Percentiles rank a stretch among this genome's conserved stretches.
These are phyloP conservation scores for Drosophila murphyi DNA, from an alignment of 1,140 invertebrate species.

Conservation along the genomic window DNA sequence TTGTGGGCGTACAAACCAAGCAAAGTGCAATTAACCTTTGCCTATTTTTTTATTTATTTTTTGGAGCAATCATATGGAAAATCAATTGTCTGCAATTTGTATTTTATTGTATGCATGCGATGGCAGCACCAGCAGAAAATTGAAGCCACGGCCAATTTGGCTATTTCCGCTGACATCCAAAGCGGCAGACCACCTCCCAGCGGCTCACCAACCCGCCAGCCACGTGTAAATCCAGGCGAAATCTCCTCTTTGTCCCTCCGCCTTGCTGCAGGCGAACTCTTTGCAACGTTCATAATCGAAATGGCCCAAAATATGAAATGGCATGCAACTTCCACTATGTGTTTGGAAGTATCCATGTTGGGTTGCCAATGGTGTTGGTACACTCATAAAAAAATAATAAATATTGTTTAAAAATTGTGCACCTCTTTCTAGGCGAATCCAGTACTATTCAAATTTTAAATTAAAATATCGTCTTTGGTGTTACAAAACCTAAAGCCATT, in stretches of 20 bases:
- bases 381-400: neutral
- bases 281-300: constrained; percentile 3
- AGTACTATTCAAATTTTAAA: too few species aligned
- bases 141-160: constrained; percentile 82
- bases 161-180: constrained; percentile 73
- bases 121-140: constrained; percentile 48
- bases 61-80: constrained; percentile 71
- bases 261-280: constrained; percentile 11
- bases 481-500: neutral
- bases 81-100: constrained; percentile 84
- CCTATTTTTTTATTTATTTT: constrained; percentile 51
- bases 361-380: neutral
- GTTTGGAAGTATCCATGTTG: constrained; percentile 11
- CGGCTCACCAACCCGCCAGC: neutral
- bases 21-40: constrained; percentile 67
- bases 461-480: too few species aligned
- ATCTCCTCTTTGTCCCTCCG: neutral
- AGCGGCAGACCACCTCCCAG: constrained; percentile 25
- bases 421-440: too few species aligned
- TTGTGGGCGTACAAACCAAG: constrained; percentile 6
- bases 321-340: constrained; percentile 19
- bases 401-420: neutral
- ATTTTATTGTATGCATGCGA: constrained; percentile 68
- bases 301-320: constrained; percentile 38
- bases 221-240: neutral